Percentiles rank a stretch among this genome's conserved stretches.
These are phyloP conservation scores for Neocrepidodera transversa DNA, from an alignment of 2,888 invertebrate genomes.

Conservation along the genomic window DNA sequence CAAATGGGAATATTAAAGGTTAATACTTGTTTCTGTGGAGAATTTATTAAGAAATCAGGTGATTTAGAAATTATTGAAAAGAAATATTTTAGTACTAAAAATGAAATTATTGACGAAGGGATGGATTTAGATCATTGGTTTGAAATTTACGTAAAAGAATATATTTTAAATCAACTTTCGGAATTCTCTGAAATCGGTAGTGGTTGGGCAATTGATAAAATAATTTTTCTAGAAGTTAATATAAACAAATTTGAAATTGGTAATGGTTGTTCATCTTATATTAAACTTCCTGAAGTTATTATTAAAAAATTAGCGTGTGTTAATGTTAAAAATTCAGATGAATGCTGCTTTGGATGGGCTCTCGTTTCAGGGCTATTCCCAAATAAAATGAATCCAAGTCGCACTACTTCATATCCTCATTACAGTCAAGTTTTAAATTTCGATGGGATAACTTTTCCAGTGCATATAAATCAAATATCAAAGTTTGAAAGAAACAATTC, in stretches of 20 bases:
- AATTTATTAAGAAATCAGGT: background rate
- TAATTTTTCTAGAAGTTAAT: constrained; percentile 39
- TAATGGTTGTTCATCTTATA: constrained; percentile 38
- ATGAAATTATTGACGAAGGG: constrained; percentile 29
- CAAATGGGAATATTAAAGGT: too few relatives aligned
- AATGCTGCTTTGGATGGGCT: background rate
- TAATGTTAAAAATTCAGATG: background rate
- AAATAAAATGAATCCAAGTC: background rate
- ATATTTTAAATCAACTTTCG: constrained; percentile 37
- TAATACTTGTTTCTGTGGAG: constrained; percentile 4
- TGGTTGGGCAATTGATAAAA: constrained; percentile 38
- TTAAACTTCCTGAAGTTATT: constrained; percentile 38
- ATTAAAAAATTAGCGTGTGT: constrained; percentile 15
- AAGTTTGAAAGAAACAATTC: too few relatives aligned
- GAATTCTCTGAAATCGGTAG: constrained; percentile 44
- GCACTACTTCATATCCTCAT: background rate
- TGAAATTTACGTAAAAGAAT: constrained; percentile 27
- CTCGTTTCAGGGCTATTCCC: background rate
- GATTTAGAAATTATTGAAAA: background rate
- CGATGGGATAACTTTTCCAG: too few relatives aligned
- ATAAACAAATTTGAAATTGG: constrained; percentile 39
- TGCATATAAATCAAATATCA: background rate
- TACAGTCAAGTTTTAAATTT: constrained; percentile 36
- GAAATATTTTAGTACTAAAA: constrained; percentile 31
- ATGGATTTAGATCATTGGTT: constrained; percentile 37